Conservation (phyloP, 2,797 vertebrate species). For the Pseudomugil tenellus region DNA sequence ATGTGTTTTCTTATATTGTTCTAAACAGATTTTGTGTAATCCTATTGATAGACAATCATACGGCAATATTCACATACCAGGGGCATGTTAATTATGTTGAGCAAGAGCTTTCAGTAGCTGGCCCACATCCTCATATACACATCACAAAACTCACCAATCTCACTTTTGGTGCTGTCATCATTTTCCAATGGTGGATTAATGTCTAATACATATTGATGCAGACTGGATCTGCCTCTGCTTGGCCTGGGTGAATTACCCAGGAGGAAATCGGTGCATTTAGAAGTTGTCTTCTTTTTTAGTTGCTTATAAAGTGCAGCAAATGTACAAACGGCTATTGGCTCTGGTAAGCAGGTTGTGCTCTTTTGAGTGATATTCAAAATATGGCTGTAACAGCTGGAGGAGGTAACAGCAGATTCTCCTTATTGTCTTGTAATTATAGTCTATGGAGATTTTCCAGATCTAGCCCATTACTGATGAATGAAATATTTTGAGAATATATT, state of each 20-base stretch:
- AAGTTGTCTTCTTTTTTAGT: no score
- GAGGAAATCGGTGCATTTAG: no score
- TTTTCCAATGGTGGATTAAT: neutral
- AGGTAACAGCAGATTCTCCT: neutral
- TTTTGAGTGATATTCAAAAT: neutral
- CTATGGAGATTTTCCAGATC: neutral
- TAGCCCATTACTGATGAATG: neutral
- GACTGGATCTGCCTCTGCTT: neutral
- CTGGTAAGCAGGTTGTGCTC: no score
- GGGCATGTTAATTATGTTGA: neutral
- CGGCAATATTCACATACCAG: no score
- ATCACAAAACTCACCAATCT: no score
- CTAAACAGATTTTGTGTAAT: neutral
- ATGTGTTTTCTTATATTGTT: no score
- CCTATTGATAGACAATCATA: no score
- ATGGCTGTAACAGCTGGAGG: neutral
- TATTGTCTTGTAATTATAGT: no score
- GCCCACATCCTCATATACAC: neutral
- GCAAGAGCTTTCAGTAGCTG: neutral
- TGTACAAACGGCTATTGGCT: no score
- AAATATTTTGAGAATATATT: neutral
- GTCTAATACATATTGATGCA: neutral
- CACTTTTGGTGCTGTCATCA: no score
- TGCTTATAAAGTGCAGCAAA: no score
- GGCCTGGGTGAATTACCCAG: neutral